A percentile compares a stretch with the other conserved stretches of the same genome.
These are phyloP conservation scores for Seriola quinqueradiata DNA, from an alignment of 2,113 vertebrate genomes.

Conservation along the genomic window DNA sequence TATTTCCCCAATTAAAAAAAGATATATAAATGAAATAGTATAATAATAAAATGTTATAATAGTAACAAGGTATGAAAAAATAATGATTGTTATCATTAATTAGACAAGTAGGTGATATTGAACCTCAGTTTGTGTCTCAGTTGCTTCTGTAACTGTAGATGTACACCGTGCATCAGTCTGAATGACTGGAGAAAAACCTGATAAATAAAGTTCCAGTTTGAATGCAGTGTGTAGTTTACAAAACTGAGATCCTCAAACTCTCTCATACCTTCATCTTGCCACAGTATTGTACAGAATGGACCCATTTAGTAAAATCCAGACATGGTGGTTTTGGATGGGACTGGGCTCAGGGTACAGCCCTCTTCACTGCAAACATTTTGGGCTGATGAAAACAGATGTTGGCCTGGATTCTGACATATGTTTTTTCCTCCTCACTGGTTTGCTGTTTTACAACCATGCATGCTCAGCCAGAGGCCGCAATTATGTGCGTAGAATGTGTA, in stretches of 20 bases:
- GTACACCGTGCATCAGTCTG: not conserved
- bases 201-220: not conserved
- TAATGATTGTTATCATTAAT: not conserved
- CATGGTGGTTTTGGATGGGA: slow-evolving; percentile 24
- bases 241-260: not conserved
- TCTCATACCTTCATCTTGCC: not conserved
- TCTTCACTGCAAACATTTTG: slow-evolving; percentile 45
- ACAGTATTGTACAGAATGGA: not conserved
- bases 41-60: too few species aligned
- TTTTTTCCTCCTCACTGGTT: slow-evolving; percentile 25
- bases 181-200: not conserved
- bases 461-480: slow-evolving; percentile 46
- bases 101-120: not conserved
- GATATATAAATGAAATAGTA: too few species aligned
- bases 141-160: not conserved
- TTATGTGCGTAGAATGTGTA: slow-evolving; percentile 47
- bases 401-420: slow-evolving; percentile 54
- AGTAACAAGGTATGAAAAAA: too few species aligned
- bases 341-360: slow-evolving; percentile 7
- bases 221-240: not conserved
- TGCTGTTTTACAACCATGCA: slow-evolving; percentile 26
- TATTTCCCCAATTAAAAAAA: too few species aligned
- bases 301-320: slow-evolving; percentile 34
- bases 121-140: not conserved
- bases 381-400: slow-evolving; percentile 74